These are phyloP conservation scores for Pipistrellus pygmaeus DNA, from an alignment of 2,797 vertebrate genomes.

Conservation along the genomic window DNA sequence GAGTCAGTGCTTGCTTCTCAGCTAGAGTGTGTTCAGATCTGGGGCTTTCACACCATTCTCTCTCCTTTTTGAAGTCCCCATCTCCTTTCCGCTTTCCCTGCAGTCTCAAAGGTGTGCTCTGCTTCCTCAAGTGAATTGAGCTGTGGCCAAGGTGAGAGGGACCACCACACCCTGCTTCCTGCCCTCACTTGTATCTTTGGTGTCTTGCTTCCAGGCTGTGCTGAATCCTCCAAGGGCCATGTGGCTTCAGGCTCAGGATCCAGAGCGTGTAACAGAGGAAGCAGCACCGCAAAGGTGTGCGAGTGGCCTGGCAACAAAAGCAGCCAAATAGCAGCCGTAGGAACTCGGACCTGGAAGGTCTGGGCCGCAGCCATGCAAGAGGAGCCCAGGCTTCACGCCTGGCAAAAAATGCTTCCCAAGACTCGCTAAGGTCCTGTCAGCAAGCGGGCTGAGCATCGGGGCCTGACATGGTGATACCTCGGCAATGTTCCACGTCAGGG, in stretches of 20 bases:
- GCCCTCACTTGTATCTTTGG: background rate
- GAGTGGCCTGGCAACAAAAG: background rate
- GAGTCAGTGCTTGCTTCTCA: background rate
- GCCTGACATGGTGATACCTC: too few relatives aligned
- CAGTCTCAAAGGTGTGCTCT: background rate
- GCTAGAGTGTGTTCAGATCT: background rate
- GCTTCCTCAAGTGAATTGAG: background rate
- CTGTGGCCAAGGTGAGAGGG: background rate
- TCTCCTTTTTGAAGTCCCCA: background rate
- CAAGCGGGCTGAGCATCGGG: too few relatives aligned
- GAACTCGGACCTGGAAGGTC: background rate
- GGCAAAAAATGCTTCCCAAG: too few relatives aligned
- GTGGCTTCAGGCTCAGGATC: background rate
- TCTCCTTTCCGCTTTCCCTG: background rate
- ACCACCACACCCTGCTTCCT: background rate
- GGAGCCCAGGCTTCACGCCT: too few relatives aligned
- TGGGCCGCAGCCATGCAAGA: background rate
- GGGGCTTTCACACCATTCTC: background rate
- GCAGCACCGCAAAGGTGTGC: background rate
- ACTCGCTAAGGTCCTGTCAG: too few relatives aligned
- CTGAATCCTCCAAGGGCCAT: background rate
- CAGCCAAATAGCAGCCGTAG: background rate
- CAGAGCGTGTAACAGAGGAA: background rate
- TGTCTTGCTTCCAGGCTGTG: background rate
- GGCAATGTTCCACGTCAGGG: too few relatives aligned